Percentiles rank a stretch among this genome's conserved stretches.
Conservation (phyloP, 2,113 vertebrate species). For the Paradisaea rubra region DNA sequence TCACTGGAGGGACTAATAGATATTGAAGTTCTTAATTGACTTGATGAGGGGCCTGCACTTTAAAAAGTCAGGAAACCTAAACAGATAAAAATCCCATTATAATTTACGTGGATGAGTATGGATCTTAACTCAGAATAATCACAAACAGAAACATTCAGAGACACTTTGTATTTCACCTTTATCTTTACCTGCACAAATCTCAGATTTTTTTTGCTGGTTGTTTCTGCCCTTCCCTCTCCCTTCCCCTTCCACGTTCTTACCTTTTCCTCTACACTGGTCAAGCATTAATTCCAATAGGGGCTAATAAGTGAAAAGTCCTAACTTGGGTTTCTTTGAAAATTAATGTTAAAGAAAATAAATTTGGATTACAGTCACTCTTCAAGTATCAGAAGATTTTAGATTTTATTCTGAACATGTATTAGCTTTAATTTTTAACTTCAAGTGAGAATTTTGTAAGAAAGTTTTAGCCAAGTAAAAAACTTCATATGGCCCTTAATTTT, state of each 20-base stretch:
- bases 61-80: neutral
- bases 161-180: accelerated
- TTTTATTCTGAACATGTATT: neutral
- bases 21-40: neutral
- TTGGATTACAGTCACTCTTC: neutral
- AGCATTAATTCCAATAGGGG: neutral
- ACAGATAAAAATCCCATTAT: neutral
- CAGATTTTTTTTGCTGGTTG: neutral
- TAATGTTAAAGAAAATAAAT: neutral
- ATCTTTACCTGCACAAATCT: neutral
- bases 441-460: neutral
- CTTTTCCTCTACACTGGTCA: neutral
- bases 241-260: neutral
- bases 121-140: neutral
- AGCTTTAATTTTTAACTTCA: neutral
- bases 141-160: neutral
- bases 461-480: neutral
- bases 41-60: neutral
- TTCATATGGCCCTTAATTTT: neutral
- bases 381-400: neutral
- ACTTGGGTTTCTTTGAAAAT: neutral
- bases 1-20: neutral
- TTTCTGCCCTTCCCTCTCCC: neutral
- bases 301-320: neutral
- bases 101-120: neutral